Evolutionary conservation across 2,113 vertebrate genomes (phyloP).

Genomic region (Nanorana parkeri): DNA sequence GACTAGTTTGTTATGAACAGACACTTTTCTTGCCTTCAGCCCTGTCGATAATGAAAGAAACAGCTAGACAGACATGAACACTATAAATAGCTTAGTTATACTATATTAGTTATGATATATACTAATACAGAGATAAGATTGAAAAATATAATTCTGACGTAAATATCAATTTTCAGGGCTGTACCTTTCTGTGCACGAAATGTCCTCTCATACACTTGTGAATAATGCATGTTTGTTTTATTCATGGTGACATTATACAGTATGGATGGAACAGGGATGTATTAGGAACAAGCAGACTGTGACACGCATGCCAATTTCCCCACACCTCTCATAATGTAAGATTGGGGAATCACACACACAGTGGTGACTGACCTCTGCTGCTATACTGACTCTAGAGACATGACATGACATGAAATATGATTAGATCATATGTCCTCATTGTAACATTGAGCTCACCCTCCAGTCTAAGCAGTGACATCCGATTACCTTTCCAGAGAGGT

Average conservation of each 20-base stretch:
- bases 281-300: background rate
- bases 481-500: too few relatives aligned
- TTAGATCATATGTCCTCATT: background rate
- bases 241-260: conserved; percentile 7
- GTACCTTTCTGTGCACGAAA: background rate
- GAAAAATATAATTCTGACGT: background rate
- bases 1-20: too few relatives aligned
- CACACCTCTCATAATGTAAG: background rate
- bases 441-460: background rate
- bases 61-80: too few relatives aligned
- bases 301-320: conserved; percentile 8
- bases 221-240: background rate
- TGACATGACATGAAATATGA: background rate
- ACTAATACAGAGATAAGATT: background rate
- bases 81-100: too few relatives aligned
- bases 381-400: background rate
- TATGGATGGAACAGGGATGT: background rate
- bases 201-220: conserved; percentile 1
- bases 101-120: too few relatives aligned
- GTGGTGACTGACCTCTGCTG: background rate
- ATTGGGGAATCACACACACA: background rate
- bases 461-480: background rate
- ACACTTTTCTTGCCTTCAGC: too few relatives aligned
- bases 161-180: background rate
- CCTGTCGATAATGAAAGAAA: too few relatives aligned